These are phyloP conservation scores for Drosophila ironensis DNA, from an alignment of 1,140 invertebrate genomes.

Conservation along the genomic window DNA sequence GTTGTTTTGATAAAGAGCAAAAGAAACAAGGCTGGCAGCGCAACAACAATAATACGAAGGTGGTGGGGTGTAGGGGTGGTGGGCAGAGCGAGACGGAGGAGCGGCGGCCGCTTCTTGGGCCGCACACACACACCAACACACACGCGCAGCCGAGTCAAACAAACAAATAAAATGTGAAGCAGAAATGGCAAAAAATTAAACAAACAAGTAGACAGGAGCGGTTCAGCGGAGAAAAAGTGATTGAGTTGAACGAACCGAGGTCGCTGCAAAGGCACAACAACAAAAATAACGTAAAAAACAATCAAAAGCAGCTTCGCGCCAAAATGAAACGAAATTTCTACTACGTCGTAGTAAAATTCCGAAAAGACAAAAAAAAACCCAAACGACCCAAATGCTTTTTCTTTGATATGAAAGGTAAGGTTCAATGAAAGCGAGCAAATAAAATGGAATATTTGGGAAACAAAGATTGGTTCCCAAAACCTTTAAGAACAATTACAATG, in stretches of 20 bases:
- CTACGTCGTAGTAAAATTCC: constrained; percentile 73
- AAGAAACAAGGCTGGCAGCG: constrained; percentile 36
- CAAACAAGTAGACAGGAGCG: constrained; percentile 81
- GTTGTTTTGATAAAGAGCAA: constrained; percentile 63
- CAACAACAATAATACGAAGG: constrained; percentile 31
- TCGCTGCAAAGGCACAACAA: constrained; percentile 34
- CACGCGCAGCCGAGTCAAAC: constrained; percentile 75
- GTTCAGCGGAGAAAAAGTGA: constrained; percentile 61
- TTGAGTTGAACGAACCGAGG: constrained; percentile 70
- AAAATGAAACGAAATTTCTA: constrained; percentile 63
- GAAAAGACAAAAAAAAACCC: constrained; percentile 23
- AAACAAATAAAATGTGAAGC: constrained; percentile 82
- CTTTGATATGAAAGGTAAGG: constrained; percentile 27
- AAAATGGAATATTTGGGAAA: neutral
- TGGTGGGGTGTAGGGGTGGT: neutral
- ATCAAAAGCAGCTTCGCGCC: constrained; percentile 44
- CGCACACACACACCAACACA: constrained; percentile 64
- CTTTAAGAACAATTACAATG: neutral
- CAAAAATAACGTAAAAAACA: constrained; percentile 27
- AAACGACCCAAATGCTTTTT: constrained; percentile 24
- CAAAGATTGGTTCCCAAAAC: neutral
- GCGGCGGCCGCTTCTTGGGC: constrained; percentile 53
- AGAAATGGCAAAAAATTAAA: constrained; percentile 82
- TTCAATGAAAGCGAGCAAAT: constrained; percentile 14
- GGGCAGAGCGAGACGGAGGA: neutral